phyloP scores from a whole-genome alignment of 2,888 invertebrate genomes.

The Andrena camellia region DNA sequence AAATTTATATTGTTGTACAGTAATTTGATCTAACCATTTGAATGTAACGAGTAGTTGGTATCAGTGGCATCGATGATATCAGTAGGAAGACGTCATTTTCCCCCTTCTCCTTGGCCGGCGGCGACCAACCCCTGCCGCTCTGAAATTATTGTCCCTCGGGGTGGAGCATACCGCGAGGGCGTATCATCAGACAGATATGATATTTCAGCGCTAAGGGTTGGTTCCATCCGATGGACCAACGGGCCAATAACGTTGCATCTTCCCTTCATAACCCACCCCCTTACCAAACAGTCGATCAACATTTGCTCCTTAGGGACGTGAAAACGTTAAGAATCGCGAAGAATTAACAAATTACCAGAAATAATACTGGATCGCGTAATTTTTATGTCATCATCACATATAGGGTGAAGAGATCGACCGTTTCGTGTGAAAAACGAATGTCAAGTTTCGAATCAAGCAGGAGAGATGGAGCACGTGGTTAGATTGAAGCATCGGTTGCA shows the following conservation, averaged over 20 bases:
- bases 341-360: too few species aligned
- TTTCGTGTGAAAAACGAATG: too few species aligned
- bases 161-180: slow-evolving; percentile 81
- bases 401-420: too few species aligned
- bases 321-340: too few species aligned
- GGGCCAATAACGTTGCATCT: slow-evolving; percentile 74
- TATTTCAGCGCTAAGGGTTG: slow-evolving; percentile 76
- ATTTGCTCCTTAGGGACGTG: too few species aligned
- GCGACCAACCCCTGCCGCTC: slow-evolving; percentile 65
- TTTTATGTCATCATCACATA: too few species aligned
- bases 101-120: slow-evolving; percentile 60
- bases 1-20: not conserved
- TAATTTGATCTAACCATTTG: not conserved
- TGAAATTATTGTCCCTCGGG: slow-evolving; percentile 75
- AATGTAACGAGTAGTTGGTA: not conserved
- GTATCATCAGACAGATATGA: slow-evolving; percentile 81
- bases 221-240: slow-evolving; percentile 55
- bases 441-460: too few species aligned
- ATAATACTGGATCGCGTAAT: too few species aligned
- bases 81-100: slow-evolving; percentile 34
- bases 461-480: too few species aligned
- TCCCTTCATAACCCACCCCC: slow-evolving; percentile 41
- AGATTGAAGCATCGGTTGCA: too few species aligned
- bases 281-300: not conserved
- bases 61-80: not conserved